A percentile compares a stretch with the other conserved stretches of the same genome.
phyloP scores from a whole-genome alignment of 2,113 vertebrate genomes.

The Opisthocomus hoazin region DNA sequence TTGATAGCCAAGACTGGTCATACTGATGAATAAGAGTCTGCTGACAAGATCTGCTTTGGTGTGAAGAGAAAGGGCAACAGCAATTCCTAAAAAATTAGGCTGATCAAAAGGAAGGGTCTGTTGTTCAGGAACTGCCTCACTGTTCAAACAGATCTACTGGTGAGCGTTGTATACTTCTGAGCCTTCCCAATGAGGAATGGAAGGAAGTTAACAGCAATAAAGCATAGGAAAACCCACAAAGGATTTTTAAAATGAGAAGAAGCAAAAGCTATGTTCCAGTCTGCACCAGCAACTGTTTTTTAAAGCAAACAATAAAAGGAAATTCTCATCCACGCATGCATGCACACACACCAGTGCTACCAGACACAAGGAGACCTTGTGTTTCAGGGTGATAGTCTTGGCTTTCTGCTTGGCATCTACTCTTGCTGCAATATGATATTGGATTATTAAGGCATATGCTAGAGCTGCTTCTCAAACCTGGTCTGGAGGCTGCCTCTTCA shows the following conservation, averaged over 20 bases:
- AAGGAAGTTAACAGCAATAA: not conserved
- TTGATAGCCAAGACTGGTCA: not conserved
- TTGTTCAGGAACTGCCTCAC: not conserved
- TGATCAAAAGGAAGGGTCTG: not conserved
- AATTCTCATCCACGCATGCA: not conserved
- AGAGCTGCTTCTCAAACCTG: not conserved
- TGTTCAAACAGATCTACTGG: not conserved
- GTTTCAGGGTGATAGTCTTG: not conserved
- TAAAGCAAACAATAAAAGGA: not conserved
- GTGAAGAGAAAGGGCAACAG: not conserved
- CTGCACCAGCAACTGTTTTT: not conserved
- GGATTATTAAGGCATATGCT: not conserved
- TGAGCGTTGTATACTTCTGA: not conserved
- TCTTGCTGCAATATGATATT: not conserved
- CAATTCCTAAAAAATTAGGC: not conserved
- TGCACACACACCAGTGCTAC: not conserved
- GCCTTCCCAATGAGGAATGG: not conserved
- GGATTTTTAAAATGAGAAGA: not conserved
- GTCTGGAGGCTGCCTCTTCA: not conserved
- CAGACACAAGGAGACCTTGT: not conserved
- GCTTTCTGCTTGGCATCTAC: not conserved
- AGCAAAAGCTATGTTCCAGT: not conserved
- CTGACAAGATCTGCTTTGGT: not conserved
- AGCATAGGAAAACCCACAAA: not conserved
- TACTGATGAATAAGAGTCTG: not conserved